These are phyloP conservation scores for Peromyscus polionotus DNA, from an alignment of 2,113 vertebrate species.

Conservation along the genomic window DNA sequence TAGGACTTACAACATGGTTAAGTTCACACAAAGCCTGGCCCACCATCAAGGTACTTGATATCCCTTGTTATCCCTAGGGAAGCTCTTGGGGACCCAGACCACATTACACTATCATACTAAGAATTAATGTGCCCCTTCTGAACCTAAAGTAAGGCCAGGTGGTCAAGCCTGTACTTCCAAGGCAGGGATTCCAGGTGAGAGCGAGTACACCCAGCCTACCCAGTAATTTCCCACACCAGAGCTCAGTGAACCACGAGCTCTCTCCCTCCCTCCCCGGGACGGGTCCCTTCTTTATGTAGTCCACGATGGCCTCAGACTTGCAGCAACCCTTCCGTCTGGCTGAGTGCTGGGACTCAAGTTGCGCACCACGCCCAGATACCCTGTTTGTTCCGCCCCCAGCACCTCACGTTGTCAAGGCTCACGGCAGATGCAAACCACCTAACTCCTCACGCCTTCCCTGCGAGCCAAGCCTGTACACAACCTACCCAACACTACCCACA, in stretches of 20 bases:
- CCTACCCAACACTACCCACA: background rate
- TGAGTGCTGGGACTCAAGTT: background rate
- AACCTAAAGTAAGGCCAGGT: background rate
- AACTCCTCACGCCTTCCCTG: too few species aligned
- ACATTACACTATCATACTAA: background rate
- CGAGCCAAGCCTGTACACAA: background rate
- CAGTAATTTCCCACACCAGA: background rate
- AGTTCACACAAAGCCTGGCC: background rate
- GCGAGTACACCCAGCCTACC: background rate
- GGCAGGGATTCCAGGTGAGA: background rate
- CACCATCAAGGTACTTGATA: background rate
- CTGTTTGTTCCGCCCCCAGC: accelerated
- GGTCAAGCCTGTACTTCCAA: background rate
- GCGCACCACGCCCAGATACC: too few species aligned
- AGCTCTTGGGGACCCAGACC: background rate
- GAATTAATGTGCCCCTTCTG: background rate
- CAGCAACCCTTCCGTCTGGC: background rate
- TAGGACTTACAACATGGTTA: background rate
- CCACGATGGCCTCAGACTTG: background rate
- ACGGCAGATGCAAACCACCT: background rate
- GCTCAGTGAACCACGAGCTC: background rate
- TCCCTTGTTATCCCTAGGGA: background rate
- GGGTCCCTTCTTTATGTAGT: too few species aligned
- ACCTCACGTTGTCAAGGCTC: background rate
- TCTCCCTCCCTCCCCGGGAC: background rate